Conservation (phyloP, 2,797 vertebrate species). For the Bufotes viridis region DNA sequence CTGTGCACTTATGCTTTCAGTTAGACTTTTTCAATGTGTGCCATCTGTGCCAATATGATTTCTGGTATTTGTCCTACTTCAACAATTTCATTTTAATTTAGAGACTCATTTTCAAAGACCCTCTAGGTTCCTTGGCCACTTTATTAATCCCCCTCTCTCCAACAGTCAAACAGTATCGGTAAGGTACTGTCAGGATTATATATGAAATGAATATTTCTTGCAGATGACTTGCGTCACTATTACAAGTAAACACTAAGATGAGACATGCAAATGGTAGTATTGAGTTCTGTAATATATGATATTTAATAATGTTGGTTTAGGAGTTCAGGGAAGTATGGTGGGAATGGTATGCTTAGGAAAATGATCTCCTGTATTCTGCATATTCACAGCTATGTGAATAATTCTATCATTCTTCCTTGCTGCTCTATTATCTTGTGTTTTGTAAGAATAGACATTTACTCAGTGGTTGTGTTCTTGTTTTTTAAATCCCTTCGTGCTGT, state of each 20-base stretch:
- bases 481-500: slow-evolving; percentile 53
- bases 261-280: slow-evolving; percentile 16
- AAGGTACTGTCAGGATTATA: slow-evolving; percentile 15
- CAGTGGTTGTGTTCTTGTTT: slow-evolving; percentile 52
- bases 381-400: not conserved
- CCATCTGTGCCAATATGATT: slow-evolving; percentile 42
- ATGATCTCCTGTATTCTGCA: slow-evolving; percentile 17
- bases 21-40: not conserved
- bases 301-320: slow-evolving; percentile 32
- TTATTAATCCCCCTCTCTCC: slow-evolving; percentile 6
- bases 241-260: not conserved
- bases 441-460: slow-evolving; percentile 41
- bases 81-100: slow-evolving; percentile 21
- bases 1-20: slow-evolving; percentile 13
- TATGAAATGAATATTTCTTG: not conserved
- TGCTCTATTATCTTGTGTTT: slow-evolving; percentile 35
- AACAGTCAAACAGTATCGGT: not conserved
- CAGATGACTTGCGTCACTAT: not conserved
- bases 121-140: not conserved
- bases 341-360: not conserved
- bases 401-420: slow-evolving; percentile 14
- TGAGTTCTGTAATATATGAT: slow-evolving; percentile 20
- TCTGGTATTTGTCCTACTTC: slow-evolving; percentile 32
- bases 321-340: not conserved
- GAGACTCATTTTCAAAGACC: slow-evolving; percentile 7